Percentiles rank a stretch among this genome's conserved stretches.
phyloP scores from a whole-genome alignment of 2,113 vertebrate genomes.

The Tetraodon nigroviridis region DNA sequence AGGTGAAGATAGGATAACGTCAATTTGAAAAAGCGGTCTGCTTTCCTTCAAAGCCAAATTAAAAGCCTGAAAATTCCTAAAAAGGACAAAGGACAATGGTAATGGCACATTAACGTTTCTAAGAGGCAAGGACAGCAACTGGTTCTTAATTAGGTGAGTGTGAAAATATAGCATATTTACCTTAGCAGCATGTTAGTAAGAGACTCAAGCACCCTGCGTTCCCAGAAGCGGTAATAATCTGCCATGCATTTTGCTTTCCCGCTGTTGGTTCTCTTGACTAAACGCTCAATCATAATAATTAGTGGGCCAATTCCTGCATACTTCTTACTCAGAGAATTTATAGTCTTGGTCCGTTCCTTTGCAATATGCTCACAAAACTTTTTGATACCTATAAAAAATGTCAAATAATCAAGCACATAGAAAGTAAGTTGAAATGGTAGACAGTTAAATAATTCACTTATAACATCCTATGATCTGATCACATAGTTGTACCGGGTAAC shows the following conservation, averaged over 20 bases:
- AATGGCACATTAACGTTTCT: background rate
- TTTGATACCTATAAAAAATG: conserved; percentile 74
- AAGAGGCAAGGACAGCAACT: background rate
- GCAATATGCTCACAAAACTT: conserved; percentile 85
- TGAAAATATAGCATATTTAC: conserved; percentile 59
- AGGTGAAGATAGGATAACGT: conserved; percentile 79
- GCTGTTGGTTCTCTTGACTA: conserved; percentile 79
- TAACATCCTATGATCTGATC: background rate
- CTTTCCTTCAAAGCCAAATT: conserved; percentile 73
- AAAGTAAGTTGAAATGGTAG: background rate
- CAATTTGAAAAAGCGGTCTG: conserved; percentile 79
- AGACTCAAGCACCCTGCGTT: conserved; percentile 77
- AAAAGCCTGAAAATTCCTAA: conserved; percentile 85
- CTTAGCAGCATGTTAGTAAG: conserved; percentile 83
- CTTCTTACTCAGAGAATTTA: conserved; percentile 74
- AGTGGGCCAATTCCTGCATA: conserved; percentile 80
- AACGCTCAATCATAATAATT: conserved; percentile 83
- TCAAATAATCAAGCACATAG: background rate
- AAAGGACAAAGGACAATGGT: conserved; percentile 8
- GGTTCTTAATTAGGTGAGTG: background rate
- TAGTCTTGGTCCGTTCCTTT: conserved; percentile 75
- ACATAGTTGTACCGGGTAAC: conserved; percentile 77
- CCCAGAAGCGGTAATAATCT: conserved; percentile 86
- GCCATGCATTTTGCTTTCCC: conserved; percentile 79
- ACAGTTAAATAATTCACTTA: background rate